These are phyloP conservation scores for Ylistrum balloti DNA, from an alignment of 1,140 invertebrate species.

Conservation along the genomic window DNA sequence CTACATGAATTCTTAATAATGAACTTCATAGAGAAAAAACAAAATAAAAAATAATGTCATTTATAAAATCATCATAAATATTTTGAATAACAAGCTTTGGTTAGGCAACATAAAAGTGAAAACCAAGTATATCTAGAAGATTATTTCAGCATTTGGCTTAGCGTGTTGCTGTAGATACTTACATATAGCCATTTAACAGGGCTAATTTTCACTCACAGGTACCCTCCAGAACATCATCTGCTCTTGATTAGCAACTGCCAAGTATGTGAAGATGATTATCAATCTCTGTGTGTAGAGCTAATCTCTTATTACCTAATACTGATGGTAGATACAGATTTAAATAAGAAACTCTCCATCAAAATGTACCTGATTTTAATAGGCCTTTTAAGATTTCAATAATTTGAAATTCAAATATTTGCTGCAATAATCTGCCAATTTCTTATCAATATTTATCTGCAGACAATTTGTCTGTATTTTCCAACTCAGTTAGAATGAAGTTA, in stretches of 20 bases:
- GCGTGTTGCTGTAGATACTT: neutral
- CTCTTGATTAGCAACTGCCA: neutral
- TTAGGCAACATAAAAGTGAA: too few relatives aligned
- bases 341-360: neutral
- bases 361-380: neutral
- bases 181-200: neutral
- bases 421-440: neutral
- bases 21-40: too few relatives aligned
- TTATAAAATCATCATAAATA: too few relatives aligned
- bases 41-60: too few relatives aligned
- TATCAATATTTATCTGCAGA: neutral
- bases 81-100: too few relatives aligned
- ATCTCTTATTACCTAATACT: neutral
- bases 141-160: neutral
- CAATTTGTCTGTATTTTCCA: neutral
- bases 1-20: too few relatives aligned
- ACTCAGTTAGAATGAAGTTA: neutral
- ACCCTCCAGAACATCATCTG: conserved; percentile 58
- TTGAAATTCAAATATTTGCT: too few relatives aligned
- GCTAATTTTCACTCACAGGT: conserved; percentile 56
- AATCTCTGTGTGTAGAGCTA: neutral
- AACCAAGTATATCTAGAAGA: neutral
- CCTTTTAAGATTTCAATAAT: too few relatives aligned
- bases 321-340: neutral
- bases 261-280: conserved; percentile 28